phyloP scores from a whole-genome alignment of 1,140 invertebrate genomes.

The Aporrectodea caliginosa region DNA sequence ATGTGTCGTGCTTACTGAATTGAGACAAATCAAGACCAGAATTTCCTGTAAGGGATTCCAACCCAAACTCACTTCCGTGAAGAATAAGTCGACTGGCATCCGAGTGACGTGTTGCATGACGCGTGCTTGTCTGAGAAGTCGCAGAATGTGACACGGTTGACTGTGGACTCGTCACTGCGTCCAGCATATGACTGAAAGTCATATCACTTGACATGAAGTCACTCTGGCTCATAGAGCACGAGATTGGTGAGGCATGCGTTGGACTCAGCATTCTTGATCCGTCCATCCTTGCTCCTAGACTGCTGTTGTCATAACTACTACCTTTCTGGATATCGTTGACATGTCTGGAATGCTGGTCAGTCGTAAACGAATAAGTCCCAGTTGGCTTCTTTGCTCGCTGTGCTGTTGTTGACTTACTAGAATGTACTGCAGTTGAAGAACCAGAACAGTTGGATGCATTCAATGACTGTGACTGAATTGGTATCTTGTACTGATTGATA shows the following conservation, averaged over 20 bases:
- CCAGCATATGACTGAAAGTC: neutral
- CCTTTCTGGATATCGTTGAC: too few species aligned
- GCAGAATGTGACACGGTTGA: neutral
- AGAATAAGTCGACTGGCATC: neutral
- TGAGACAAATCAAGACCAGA: neutral
- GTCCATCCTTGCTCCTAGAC: neutral
- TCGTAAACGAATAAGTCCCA: neutral
- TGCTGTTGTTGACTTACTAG: neutral
- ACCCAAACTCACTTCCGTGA: neutral
- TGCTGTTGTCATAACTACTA: neutral
- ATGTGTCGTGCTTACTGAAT: neutral
- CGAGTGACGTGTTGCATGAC: neutral
- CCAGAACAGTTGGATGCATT: neutral
- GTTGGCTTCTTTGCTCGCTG: neutral
- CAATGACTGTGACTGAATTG: neutral
- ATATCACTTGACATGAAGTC: neutral
- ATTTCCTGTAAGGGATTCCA: neutral
- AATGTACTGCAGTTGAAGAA: neutral
- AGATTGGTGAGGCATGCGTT: neutral
- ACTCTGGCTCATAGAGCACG: neutral
- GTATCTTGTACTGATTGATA: neutral
- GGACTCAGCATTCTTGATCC: neutral
- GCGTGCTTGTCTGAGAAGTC: neutral
- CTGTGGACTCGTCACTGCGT: neutral
- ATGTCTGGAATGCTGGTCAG: neutral